Conservation (phyloP, 2,113 vertebrate species). For the Burhinus oedicnemus region DNA sequence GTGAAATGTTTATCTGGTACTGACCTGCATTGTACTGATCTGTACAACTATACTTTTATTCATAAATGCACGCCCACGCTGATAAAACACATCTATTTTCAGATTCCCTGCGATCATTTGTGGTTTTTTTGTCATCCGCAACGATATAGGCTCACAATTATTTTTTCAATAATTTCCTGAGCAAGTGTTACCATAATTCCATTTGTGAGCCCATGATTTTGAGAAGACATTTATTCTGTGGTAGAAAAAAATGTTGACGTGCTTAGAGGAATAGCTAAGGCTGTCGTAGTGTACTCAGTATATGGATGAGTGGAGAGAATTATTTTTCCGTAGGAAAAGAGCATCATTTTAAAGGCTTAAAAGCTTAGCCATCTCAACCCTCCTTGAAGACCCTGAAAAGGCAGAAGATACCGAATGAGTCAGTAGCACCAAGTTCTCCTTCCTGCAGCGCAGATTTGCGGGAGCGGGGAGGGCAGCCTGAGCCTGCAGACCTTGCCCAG, state of each 20-base stretch:
- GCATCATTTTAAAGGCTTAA: background rate
- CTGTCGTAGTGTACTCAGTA: background rate
- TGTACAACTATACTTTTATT: background rate
- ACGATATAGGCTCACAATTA: rapidly evolving
- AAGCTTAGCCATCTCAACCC: background rate
- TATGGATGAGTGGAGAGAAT: background rate
- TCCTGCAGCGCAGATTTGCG: background rate
- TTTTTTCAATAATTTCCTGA: background rate
- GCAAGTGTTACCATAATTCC: background rate
- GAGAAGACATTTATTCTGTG: background rate
- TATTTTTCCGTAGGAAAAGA: background rate
- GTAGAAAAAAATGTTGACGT: background rate
- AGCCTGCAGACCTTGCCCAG: background rate
- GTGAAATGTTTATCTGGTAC: slow-evolving; percentile 11
- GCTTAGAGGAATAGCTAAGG: background rate
- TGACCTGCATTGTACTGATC: background rate
- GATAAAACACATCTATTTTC: background rate
- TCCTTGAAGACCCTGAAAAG: background rate
- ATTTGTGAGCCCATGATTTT: background rate
- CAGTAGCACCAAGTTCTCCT: background rate
- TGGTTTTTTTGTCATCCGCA: background rate
- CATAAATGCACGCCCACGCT: background rate
- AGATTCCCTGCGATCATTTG: background rate
- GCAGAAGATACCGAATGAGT: background rate
- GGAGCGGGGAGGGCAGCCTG: background rate